phyloP scores from a whole-genome alignment of 2,797 vertebrate species.

The Gymnoscopelus braueri region DNA sequence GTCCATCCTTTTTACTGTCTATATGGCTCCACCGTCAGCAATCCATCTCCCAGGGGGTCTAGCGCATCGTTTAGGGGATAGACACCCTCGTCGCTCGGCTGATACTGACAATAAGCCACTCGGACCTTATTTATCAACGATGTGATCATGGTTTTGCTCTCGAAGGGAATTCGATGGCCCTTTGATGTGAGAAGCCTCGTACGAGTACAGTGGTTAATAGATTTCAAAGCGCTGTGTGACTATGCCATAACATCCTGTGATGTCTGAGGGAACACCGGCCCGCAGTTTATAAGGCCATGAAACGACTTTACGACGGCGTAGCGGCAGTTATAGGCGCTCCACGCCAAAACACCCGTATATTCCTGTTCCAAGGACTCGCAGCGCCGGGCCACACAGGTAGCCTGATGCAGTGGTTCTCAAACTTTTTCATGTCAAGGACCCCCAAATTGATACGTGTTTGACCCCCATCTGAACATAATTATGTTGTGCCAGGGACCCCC shows the following conservation, averaged over 20 bases:
- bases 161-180: background rate
- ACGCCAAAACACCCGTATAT: constrained; percentile 35
- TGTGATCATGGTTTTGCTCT: constrained; percentile 1
- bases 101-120: no score
- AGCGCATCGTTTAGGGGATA: no score
- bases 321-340: background rate
- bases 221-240: constrained; percentile 18
- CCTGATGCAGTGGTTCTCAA: no score
- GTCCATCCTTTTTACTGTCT: no score
- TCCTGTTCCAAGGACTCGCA: constrained; percentile 71
- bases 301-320: constrained; percentile 27
- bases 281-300: constrained; percentile 22
- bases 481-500: no score
- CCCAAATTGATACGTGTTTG: no score
- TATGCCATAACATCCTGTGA: constrained; percentile 13
- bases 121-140: background rate
- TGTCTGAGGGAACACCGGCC: constrained; percentile 11
- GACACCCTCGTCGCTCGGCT: no score
- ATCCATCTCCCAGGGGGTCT: no score
- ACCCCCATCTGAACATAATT: no score
- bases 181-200: background rate
- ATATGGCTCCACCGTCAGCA: no score
- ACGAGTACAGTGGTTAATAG: background rate
- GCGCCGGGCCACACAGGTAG: no score
- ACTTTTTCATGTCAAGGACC: no score